A percentile compares a stretch with the other conserved stretches of the same genome.
Conservation (phyloP, 2,888 invertebrate species). For the Arrhopalites spinosus region DNA sequence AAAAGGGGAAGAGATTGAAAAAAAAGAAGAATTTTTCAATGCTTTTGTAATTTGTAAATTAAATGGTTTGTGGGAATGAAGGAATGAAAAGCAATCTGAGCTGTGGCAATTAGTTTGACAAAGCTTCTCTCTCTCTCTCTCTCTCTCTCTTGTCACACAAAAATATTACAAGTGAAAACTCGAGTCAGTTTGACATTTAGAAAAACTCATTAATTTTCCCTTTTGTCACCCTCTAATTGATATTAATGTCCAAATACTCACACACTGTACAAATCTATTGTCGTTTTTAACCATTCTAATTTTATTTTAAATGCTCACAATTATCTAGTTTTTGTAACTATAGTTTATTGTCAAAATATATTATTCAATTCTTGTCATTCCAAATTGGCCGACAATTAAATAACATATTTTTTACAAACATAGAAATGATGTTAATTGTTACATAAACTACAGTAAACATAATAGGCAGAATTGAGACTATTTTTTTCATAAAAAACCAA, state of each 20-base stretch:
- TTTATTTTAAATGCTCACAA: not conserved
- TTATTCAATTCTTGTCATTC: too few relatives aligned
- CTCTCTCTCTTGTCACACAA: not conserved
- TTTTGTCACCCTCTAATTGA: conserved; percentile 6
- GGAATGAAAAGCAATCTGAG: not conserved
- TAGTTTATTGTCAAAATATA: too few relatives aligned
- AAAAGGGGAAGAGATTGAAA: too few relatives aligned
- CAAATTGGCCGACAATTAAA: too few relatives aligned
- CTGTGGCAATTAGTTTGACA: not conserved
- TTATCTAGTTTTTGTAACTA: too few relatives aligned
- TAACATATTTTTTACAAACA: too few relatives aligned
- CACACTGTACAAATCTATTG: not conserved
- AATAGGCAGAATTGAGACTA: too few relatives aligned
- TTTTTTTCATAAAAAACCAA: too few relatives aligned
- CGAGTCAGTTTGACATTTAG: not conserved
- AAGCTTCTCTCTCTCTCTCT: not conserved
- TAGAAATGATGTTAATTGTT: too few relatives aligned
- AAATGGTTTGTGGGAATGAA: not conserved
- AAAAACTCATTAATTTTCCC: conserved; percentile 3
- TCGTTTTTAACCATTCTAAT: not conserved
- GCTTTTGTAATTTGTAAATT: not conserved
- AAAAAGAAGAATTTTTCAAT: too few relatives aligned
- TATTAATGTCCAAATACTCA: not conserved
- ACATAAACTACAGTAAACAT: too few relatives aligned
- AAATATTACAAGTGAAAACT: not conserved